phyloP scores from a whole-genome alignment of 2,888 invertebrate species.

The Pilophorus perplexus region DNA sequence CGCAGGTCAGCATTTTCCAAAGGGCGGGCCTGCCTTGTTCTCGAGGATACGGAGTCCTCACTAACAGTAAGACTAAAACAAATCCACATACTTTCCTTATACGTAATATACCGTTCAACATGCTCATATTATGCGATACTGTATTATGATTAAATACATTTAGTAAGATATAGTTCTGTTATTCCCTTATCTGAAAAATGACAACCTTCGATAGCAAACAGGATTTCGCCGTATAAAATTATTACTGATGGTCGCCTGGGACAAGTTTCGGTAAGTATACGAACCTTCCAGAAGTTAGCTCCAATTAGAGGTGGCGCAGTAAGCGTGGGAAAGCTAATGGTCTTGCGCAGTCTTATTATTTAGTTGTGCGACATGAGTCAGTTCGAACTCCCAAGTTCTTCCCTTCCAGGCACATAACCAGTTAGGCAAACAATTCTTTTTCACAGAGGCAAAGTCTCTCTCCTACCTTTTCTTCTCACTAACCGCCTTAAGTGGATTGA shows the following conservation, averaged over 20 bases:
- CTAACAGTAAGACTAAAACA: no score
- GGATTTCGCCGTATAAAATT: conserved; percentile 20
- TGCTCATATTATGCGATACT: no score
- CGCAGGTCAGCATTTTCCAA: no score
- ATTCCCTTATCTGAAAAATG: no score
- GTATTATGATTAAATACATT: no score
- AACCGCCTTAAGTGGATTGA: conserved; percentile 25
- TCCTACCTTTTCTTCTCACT: background rate
- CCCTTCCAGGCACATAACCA: conserved; percentile 25
- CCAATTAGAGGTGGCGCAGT: conserved; percentile 21
- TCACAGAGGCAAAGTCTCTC: background rate
- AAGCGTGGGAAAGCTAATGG: conserved; percentile 12
- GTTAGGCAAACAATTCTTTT: conserved; percentile 27
- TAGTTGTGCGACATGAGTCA: conserved; percentile 19
- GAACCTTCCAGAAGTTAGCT: conserved; percentile 18
- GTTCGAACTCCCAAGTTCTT: conserved; percentile 8
- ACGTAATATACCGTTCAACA: no score
- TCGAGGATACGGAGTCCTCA: no score
- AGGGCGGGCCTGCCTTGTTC: no score
- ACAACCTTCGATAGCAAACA: no score
- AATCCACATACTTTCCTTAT: no score
- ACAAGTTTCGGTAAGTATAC: conserved; percentile 6
- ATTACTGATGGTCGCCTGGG: conserved; percentile 24
- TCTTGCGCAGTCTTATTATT: conserved; percentile 27
- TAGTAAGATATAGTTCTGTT: no score